phyloP scores from a whole-genome alignment of 2,888 invertebrate species.

The Ophioninae sp. region DNA sequence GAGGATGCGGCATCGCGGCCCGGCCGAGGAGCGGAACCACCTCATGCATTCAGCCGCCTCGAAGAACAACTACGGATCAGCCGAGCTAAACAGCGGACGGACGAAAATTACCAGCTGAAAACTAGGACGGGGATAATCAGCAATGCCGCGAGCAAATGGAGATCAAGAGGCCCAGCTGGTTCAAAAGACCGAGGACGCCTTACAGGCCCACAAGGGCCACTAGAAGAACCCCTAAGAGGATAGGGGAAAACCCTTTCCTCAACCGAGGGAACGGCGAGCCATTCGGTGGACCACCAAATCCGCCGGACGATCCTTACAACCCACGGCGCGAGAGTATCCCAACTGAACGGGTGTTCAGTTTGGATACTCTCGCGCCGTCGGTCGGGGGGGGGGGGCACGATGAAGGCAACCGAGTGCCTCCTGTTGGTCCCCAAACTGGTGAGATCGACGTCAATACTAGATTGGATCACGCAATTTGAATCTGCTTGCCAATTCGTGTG shows the following conservation, averaged over 20 bases:
- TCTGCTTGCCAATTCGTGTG: conserved; percentile 2
- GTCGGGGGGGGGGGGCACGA: neutral
- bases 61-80: neutral
- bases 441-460: conserved; percentile 20
- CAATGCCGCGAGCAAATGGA: neutral
- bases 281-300: too few relatives aligned
- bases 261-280: too few relatives aligned
- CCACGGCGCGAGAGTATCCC: neutral
- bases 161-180: neutral
- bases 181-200: neutral
- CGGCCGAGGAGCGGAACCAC: neutral
- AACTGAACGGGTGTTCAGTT: neutral
- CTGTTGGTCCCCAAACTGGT: conserved; percentile 20
- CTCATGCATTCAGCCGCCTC: neutral
- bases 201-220: too few relatives aligned
- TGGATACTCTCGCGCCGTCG: too few relatives aligned
- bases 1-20: neutral
- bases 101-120: neutral
- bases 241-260: too few relatives aligned
- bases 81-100: conserved; percentile 9
- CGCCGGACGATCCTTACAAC: too few relatives aligned
- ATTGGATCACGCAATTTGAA: conserved; percentile 13
- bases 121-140: conserved; percentile 1
- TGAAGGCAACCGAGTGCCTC: conserved; percentile 22
- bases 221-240: too few relatives aligned